These are phyloP conservation scores for Eupsilia transversa DNA, from an alignment of 2,888 invertebrate species.

Conservation along the genomic window DNA sequence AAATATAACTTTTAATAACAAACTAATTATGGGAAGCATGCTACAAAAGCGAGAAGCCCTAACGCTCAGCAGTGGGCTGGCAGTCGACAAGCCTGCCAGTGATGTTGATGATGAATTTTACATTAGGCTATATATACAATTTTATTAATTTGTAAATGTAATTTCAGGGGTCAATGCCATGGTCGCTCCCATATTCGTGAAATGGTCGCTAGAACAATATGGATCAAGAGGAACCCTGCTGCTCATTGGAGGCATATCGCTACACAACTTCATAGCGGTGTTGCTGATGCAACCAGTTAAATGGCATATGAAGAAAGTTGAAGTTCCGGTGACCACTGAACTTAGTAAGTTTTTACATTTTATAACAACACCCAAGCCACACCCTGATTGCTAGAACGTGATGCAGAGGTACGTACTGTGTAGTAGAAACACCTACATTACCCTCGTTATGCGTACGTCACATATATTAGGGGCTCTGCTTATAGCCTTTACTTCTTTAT, in stretches of 20 bases:
- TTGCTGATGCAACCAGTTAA: conserved; percentile 55
- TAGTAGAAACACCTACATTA: too few relatives aligned
- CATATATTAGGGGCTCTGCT: too few relatives aligned
- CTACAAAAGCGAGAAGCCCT: background rate
- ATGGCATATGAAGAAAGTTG: conserved; percentile 55
- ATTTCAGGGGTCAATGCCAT: conserved; percentile 43
- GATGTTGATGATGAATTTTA: background rate
- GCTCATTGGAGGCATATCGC: conserved; percentile 37
- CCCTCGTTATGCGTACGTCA: too few relatives aligned
- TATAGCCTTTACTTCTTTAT: background rate
- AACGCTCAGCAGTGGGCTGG: background rate
- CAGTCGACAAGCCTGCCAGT: background rate
- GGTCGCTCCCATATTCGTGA: conserved; percentile 53
- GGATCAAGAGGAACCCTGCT: conserved; percentile 51
- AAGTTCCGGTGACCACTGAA: conserved; percentile 27
- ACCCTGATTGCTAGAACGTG: too few relatives aligned
- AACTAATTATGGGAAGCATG: background rate
- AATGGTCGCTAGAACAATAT: conserved; percentile 44
- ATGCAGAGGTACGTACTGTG: too few relatives aligned
- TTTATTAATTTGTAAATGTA: background rate
- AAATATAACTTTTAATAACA: background rate
- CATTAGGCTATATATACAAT: too few relatives aligned
- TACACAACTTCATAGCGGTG: conserved; percentile 51
- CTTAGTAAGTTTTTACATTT: too few relatives aligned
- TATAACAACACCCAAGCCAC: too few relatives aligned